Base-by-base conservation (phyloP, 2,113 vertebrate species). In the Cololabis saira region DNA sequence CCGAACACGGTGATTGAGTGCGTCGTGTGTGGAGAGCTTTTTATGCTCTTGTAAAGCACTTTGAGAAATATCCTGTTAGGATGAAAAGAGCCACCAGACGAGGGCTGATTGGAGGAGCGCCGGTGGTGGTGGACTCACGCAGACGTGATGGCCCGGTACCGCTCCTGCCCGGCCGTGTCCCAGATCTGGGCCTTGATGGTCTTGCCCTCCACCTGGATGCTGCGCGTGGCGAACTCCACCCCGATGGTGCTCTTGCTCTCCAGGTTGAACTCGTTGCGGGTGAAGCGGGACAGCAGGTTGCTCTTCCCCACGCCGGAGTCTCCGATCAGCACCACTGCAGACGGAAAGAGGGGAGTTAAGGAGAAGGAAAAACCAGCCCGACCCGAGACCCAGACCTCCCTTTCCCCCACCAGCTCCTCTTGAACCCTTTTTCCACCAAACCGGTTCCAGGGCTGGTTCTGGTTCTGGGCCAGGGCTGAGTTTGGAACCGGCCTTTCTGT, bases 181-280 rank as follows among this genome's bases (percentile, higher is more conserved):
- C 95, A 95, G 77, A 95, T 96, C 90, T 96, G 95, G 17, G 95
- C 95, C 89, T 96, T 96, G 78, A 96, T 85, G 0, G 91, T 95
- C 87, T 94, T 95, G 61, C 90, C 91, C 63, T 94, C 95, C 67
- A 95, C 95, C 62, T 93, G 93, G 90, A 96, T 94, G 91, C 94
- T 96, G 58, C 95, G 91, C 0, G 95, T 96, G 52, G 95, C 94
- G 0, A 95, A 95, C 89, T 96, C 95, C 87, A 96, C 95, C 0
- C 95, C 95, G 0, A 95, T 95, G 87, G 95, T 95, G 80, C 94
- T 96, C 81, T 95, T 95, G 88, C 94, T 95, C 87, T 95, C 95
- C 89, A 95, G 86, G 92, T 87, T 95, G 89, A 95, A 95, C 88
- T 95, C 95, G 0, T 96, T 96, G 9, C 95, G 93, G 62, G 95